A percentile compares a stretch with the other conserved stretches of the same genome.
These are phyloP conservation scores for Eupithecia subumbrata DNA, from an alignment of 2,888 invertebrate genomes.

Conservation along the genomic window DNA sequence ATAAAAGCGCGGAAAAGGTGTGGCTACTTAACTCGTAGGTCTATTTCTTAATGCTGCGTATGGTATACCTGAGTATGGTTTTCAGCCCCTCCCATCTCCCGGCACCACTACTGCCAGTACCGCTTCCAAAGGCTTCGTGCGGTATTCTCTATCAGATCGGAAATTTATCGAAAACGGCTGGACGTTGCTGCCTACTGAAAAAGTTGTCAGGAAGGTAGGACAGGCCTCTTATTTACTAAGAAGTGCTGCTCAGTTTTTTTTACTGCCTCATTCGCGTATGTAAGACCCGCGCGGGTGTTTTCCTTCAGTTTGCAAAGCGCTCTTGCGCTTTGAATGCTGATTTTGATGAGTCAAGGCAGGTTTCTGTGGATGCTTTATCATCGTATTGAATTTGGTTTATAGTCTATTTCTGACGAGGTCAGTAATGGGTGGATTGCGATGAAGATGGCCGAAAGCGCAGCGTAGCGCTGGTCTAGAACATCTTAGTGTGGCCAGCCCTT, in stretches of 20 bases:
- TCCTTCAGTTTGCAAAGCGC: no score
- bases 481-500: no score
- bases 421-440: no score
- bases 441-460: no score
- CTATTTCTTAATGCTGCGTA: no score
- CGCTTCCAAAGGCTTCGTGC: slow-evolving; percentile 59
- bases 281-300: no score
- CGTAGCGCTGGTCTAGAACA: no score
- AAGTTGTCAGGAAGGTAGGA: slow-evolving; percentile 75
- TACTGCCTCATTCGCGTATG: neutral
- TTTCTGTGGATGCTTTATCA: neutral
- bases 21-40: no score
- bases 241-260: neutral
- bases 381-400: no score
- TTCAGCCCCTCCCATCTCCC: neutral
- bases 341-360: neutral
- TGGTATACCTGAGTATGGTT: neutral
- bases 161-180: slow-evolving; percentile 75
- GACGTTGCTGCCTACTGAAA: slow-evolving; percentile 77
- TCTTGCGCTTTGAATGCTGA: neutral
- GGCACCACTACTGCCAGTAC: slow-evolving; percentile 43
- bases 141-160: slow-evolving; percentile 72
- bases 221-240: neutral
- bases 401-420: no score
- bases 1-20: no score